Base-by-base conservation (phyloP, 2,113 vertebrate species). In the Sturnus vulgaris region DNA sequence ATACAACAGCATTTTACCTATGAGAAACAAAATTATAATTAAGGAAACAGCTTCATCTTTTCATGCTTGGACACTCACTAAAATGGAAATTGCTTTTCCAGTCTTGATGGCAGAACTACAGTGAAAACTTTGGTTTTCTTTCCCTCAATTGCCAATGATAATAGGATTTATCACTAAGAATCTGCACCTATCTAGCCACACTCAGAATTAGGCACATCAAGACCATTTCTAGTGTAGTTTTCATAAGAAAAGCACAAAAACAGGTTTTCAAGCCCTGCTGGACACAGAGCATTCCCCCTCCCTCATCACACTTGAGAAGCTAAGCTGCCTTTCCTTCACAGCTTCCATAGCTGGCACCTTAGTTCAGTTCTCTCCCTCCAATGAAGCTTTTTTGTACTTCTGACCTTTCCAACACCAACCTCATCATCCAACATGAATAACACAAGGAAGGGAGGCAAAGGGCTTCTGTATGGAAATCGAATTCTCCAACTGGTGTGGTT, bases 11-110 rank as follows among this genome's bases (percentile, higher is more conserved):
- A 82, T 56, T 79, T 90, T 73, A 57, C 11, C 46, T 25, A 57
- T 37, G 9, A 92, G 47, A 96, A 91, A 68, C 52, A 69, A 39
- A 28, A 52, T 1, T 0, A 7, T 35, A 86, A 49, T 77, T 28
- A 92, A 87, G 31, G 31, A 81, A 93, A 73, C 15, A 64, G 49
- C 56, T 79, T 53, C 55, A 69, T 37, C 46, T 80, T 86, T 85
- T 82, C 59, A 61, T 0, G 2, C 12, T 21, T 65, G 25, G 39
- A 49, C 42, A 72, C 27, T 76, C 33, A 30, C 25, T 61, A 35
- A 82, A 82, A 57, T 22, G 5, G 21, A 69, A 65, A 33, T 70
- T 57, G 22, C 44, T 85, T 88, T 76, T 64, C n/a, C 59, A 85
- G 50, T 15, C 59, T 73, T 1, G 1, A 30, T 40, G 15, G 40